phyloP scores from a whole-genome alignment of 2,888 invertebrate genomes.

The Dorcus hopei region DNA sequence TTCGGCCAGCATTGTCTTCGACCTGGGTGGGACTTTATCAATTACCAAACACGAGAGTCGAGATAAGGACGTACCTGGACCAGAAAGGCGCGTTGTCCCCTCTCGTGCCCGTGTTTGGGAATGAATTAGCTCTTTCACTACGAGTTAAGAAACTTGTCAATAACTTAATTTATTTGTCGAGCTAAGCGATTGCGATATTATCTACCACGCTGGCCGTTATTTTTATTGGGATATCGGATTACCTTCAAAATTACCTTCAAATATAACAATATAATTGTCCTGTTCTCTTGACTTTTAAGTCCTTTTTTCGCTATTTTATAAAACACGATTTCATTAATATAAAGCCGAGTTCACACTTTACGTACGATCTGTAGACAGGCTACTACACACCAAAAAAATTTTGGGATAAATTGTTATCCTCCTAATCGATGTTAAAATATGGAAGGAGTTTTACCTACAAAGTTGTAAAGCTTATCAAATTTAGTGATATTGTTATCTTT shows the following conservation, averaged over 20 bases:
- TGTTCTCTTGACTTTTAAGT: no score
- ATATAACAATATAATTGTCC: not conserved
- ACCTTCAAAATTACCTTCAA: not conserved
- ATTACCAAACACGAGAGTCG: conserved; percentile 31
- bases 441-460: no score
- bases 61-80: conserved; percentile 25
- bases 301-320: not conserved
- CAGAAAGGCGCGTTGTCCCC: conserved; percentile 5
- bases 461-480: no score
- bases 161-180: conserved; percentile 24
- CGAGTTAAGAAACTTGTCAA: conserved; percentile 26
- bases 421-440: no score
- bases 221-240: conserved; percentile 5
- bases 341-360: no score
- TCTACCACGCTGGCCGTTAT: conserved; percentile 4
- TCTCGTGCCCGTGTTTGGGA: conserved; percentile 15
- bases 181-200: conserved; percentile 13
- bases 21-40: conserved; percentile 34
- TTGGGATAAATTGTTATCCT: no score
- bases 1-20: conserved; percentile 14
- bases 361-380: no score
- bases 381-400: no score
- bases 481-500: no score
- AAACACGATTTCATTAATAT: not conserved
- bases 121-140: conserved; percentile 24